A percentile compares a stretch with the other conserved stretches of the same genome.
Evolutionary conservation across 2,797 vertebrate species (phyloP).

Genomic region (Sparus aurata): DNA sequence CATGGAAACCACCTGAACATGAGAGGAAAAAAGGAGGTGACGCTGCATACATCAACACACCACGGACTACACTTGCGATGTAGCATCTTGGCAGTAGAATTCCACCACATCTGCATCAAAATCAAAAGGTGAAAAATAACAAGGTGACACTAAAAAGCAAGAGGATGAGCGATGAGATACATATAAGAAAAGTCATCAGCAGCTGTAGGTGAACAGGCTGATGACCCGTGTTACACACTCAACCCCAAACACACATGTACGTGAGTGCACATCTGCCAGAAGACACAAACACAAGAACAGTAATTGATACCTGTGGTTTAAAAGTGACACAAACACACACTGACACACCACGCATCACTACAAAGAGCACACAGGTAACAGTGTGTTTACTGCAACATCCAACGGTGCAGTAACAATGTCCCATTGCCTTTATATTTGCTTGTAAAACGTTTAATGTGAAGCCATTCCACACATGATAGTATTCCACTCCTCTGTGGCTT

Average conservation of each 20-base stretch:
- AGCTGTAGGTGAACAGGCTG: slow-evolving; percentile 28
- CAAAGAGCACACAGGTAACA: neutral
- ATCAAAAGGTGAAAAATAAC: neutral
- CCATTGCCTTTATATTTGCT: slow-evolving; percentile 16
- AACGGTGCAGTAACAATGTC: neutral
- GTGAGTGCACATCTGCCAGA: neutral
- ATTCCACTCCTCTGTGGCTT: neutral
- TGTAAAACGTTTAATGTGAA: slow-evolving; percentile 10
- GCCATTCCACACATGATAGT: slow-evolving; percentile 6
- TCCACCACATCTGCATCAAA: neutral
- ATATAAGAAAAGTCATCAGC: slow-evolving; percentile 5
- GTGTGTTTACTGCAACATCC: neutral
- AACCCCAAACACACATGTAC: slow-evolving; percentile 4
- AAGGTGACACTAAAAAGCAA: neutral
- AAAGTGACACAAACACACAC: neutral
- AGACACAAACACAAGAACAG: neutral
- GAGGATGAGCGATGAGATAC: neutral
- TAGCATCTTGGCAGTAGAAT: neutral
- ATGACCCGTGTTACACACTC: slow-evolving; percentile 4
- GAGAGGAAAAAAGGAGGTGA: neutral
- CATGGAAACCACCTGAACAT: slow-evolving; percentile 93
- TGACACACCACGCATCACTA: neutral
- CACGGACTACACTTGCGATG: neutral
- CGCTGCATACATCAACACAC: neutral
- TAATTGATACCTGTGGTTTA: too few relatives aligned